Evolutionary conservation across 1,140 invertebrate genomes (phyloP), one percentile per base, ranked within the genome.

Genomic region (Heliconius hewitsoni): DNA sequence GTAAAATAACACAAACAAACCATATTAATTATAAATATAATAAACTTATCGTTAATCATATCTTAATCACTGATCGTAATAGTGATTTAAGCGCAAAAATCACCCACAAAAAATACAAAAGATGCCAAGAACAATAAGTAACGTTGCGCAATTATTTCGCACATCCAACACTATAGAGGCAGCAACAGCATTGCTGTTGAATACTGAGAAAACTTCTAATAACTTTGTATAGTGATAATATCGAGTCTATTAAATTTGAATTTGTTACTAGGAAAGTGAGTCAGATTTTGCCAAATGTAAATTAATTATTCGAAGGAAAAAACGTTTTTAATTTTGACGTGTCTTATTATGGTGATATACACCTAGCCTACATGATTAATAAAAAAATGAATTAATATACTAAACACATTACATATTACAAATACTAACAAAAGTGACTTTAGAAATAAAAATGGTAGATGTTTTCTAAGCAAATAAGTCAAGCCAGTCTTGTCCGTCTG

Each of bases 61-160:
- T 37, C 34, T 37, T 8, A 27, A 66, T 66, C 60, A 66, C 27
- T 30, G 60, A 30, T 66, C 55, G n/a, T 66, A 18, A n/a, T 1
- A 66, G 57, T 4, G 57, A 66, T 66, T 30, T 30, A 9, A 57
- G 55, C 55, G n/a, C 0, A 46, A 57, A 66, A 66, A 27, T 30
- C 27, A 66, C 60, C 23, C 11, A 66, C 60, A 66, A 66, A 66
- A 66, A 66, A 4, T 27, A 27, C 27, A 30, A 23, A 23, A 30
- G 60, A 27, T 30, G 27, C 0, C 60, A 66, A 52, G 27, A 30
- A 66, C 60, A 66, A 66, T 66, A 66, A 66, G 23, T 16, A 16
- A 30, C 9, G 13, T 66, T 66, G 60, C 60, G 27, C 60, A 66
- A 66, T 30, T 27, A 66, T 66, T 66, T 66, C 60, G 60, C 60